These are phyloP conservation scores for Drosophila burlai DNA, from an alignment of 1,140 invertebrate species.

Conservation along the genomic window DNA sequence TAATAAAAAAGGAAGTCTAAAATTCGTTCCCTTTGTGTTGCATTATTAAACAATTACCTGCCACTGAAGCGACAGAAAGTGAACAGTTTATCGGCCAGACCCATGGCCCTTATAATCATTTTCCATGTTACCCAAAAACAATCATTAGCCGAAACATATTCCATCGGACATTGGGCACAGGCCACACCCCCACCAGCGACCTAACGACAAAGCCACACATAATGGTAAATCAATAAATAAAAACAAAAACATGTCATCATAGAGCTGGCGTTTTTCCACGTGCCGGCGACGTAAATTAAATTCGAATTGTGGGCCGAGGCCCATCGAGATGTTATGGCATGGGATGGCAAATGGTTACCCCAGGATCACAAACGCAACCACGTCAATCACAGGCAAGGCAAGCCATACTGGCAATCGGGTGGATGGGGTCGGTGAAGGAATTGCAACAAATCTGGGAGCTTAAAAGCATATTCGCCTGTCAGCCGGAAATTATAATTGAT, in stretches of 20 bases:
- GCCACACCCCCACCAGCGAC: constrained; percentile 36
- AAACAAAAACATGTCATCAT: constrained; percentile 27
- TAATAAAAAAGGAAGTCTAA: not conserved
- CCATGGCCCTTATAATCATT: constrained; percentile 25
- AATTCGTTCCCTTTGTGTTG: not conserved
- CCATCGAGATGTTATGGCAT: constrained; percentile 30
- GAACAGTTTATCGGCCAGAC: constrained; percentile 4
- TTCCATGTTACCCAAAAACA: constrained; percentile 23
- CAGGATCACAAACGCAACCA: constrained; percentile 16
- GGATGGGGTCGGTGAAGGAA: constrained; percentile 20
- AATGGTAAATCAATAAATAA: constrained; percentile 75
- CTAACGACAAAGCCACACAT: constrained; percentile 39
- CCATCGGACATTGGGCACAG: constrained; percentile 16
- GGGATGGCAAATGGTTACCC: constrained; percentile 42
- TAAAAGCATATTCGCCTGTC: constrained; percentile 70
- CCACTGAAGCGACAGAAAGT: not conserved
- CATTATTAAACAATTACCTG: constrained; percentile 9
- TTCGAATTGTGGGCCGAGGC: constrained; percentile 46
- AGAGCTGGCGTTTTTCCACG: constrained; percentile 19
- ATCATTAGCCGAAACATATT: constrained; percentile 66
- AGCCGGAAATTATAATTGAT: constrained; percentile 79
- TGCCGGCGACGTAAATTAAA: constrained; percentile 48
- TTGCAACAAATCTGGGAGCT: constrained; percentile 64
- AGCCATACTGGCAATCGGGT: constrained; percentile 8
- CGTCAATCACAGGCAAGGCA: constrained; percentile 22